phyloP scores from a whole-genome alignment of 2,113 vertebrate species.

The Pycnonotus jocosus region DNA sequence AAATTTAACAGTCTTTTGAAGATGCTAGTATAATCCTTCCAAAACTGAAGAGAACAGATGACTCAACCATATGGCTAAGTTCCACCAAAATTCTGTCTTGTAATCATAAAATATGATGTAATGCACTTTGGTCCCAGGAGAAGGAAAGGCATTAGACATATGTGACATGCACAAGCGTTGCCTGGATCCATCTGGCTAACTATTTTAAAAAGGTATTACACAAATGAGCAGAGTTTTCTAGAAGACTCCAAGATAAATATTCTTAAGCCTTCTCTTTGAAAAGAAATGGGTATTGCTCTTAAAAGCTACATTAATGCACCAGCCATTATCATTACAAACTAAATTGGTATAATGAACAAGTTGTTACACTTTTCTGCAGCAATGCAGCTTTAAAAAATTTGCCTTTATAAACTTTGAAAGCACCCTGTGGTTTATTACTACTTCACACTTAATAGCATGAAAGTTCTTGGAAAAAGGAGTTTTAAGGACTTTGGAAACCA shows the following conservation, averaged over 20 bases:
- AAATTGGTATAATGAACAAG: neutral
- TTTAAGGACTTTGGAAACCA: neutral
- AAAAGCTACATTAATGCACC: neutral
- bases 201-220: constrained; percentile 30
- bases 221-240: neutral
- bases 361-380: neutral
- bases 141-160: constrained; percentile 40
- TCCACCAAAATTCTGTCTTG: constrained; percentile 67
- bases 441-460: neutral
- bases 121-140: constrained; percentile 56
- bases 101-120: constrained; percentile 70
- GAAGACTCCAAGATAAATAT: neutral
- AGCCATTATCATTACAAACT: neutral
- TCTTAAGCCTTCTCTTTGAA: constrained; percentile 1
- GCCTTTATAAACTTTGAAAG: neutral
- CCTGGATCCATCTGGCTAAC: constrained; percentile 38
- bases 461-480: neutral
- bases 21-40: constrained; percentile 45
- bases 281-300: neutral
- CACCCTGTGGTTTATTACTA: neutral
- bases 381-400: neutral
- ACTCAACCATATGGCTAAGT: constrained; percentile 65
- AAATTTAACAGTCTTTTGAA: constrained; percentile 55
- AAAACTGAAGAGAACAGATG: constrained; percentile 65
- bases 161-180: constrained; percentile 29